Evolutionary conservation across 2,113 vertebrate genomes (phyloP).

Genomic region (Halichoerus grypus): DNA sequence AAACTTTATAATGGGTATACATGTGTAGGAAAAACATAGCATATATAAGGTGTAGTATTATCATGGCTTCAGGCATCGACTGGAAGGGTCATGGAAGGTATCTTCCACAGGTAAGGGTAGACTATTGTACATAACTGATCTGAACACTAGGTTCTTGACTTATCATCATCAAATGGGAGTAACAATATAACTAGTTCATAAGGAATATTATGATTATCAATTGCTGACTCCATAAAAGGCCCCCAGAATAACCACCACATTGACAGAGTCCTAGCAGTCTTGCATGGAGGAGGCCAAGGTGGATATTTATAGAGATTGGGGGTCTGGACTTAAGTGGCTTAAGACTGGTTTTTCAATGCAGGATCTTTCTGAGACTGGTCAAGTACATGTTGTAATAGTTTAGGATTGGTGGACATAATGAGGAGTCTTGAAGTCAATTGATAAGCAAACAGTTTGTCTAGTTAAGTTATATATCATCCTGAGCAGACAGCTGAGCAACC

Average conservation of each 20-base stretch:
- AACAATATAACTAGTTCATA: background rate
- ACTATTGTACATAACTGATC: background rate
- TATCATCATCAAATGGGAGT: background rate
- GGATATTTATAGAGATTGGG: background rate
- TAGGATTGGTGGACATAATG: background rate
- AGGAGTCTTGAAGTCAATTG: background rate
- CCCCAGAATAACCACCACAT: background rate
- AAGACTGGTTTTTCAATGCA: background rate
- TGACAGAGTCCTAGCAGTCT: background rate
- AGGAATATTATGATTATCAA: background rate
- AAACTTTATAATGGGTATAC: background rate
- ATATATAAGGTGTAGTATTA: background rate
- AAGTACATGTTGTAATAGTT: background rate
- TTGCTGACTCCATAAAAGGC: background rate
- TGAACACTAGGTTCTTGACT: background rate
- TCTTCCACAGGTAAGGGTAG: background rate
- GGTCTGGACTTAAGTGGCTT: background rate
- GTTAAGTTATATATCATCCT: background rate
- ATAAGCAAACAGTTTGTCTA: background rate
- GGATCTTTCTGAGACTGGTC: background rate
- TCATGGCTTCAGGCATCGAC: background rate
- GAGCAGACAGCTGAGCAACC: background rate
- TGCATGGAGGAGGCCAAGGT: background rate
- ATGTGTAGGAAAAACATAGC: background rate
- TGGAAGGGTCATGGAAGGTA: background rate